Conservation (phyloP, 2,797 vertebrate genomes). For the Huso huso region DNA sequence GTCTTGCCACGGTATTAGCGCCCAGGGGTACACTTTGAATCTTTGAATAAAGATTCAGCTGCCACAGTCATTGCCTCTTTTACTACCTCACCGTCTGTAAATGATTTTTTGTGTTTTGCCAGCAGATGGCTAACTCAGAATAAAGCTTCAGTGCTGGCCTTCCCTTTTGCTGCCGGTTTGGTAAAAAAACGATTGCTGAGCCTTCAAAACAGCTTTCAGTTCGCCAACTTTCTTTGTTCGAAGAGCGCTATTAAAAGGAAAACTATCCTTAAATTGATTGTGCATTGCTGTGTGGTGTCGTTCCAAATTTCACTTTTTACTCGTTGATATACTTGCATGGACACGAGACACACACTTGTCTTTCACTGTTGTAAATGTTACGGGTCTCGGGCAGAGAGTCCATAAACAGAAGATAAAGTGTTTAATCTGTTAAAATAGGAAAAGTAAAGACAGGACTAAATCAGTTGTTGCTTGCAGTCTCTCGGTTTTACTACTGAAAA, state of each 20-base stretch:
- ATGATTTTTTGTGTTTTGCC: background rate
- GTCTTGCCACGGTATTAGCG: too few relatives aligned
- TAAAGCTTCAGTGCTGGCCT: background rate
- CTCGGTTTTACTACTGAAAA: too few relatives aligned
- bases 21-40: too few relatives aligned
- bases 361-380: background rate
- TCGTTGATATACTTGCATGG: background rate
- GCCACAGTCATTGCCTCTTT: background rate
- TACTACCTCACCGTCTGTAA: background rate
- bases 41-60: background rate
- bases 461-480: too few relatives aligned
- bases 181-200: conserved; percentile 18
- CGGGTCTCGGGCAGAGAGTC: too few relatives aligned
- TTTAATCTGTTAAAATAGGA: too few relatives aligned
- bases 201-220: conserved; percentile 14
- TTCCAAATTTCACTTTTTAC: background rate
- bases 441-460: too few relatives aligned
- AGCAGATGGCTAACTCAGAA: conserved; percentile 3
- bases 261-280: conserved; percentile 13
- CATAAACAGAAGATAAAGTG: too few relatives aligned
- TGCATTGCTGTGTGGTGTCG: background rate
- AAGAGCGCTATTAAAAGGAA: conserved; percentile 9
- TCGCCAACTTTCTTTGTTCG: conserved; percentile 5
- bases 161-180: conserved; percentile 13
- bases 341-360: background rate